phyloP scores from a whole-genome alignment of 2,888 invertebrate genomes.

The Meandrusa payeni region DNA sequence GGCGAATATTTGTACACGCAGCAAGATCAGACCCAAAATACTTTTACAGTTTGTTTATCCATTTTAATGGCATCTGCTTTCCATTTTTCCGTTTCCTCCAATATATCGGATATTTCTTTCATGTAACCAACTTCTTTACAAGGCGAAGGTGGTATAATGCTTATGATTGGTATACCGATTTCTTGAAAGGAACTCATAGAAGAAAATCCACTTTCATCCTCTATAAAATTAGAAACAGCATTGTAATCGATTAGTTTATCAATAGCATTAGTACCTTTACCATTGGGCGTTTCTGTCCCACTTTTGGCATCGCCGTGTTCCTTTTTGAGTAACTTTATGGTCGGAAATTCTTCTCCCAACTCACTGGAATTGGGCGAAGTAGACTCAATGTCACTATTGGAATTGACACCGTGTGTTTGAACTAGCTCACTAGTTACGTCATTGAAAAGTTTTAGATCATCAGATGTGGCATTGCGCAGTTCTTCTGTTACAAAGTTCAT shows the following conservation, averaged over 20 bases:
- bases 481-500: conserved; percentile 47
- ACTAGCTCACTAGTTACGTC: conserved; percentile 40
- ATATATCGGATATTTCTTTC: conserved; percentile 49
- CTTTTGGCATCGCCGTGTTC: conserved; percentile 32
- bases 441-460: conserved; percentile 44
- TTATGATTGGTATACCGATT: conserved; percentile 85
- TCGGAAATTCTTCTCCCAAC: conserved; percentile 47
- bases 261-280: conserved; percentile 35
- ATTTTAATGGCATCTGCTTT: conserved; percentile 53
- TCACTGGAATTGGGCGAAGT: conserved; percentile 44
- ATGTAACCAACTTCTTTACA: conserved; percentile 63
- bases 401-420: conserved; percentile 38
- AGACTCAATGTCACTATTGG: conserved; percentile 44
- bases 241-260: conserved; percentile 55
- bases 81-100: conserved; percentile 58
- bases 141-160: conserved; percentile 71
- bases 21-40: conserved; percentile 66
- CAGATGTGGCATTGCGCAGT: conserved; percentile 39
- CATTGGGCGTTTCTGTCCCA: conserved; percentile 31
- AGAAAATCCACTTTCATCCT: conserved; percentile 93
- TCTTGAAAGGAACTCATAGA: conserved; percentile 93
- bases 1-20: conserved; percentile 42
- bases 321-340: conserved; percentile 42
- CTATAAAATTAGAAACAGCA: conserved; percentile 66
- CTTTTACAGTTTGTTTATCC: conserved; percentile 66